These are phyloP conservation scores for Papilio gigon DNA, from an alignment of 2,888 invertebrate genomes.

Conservation along the genomic window DNA sequence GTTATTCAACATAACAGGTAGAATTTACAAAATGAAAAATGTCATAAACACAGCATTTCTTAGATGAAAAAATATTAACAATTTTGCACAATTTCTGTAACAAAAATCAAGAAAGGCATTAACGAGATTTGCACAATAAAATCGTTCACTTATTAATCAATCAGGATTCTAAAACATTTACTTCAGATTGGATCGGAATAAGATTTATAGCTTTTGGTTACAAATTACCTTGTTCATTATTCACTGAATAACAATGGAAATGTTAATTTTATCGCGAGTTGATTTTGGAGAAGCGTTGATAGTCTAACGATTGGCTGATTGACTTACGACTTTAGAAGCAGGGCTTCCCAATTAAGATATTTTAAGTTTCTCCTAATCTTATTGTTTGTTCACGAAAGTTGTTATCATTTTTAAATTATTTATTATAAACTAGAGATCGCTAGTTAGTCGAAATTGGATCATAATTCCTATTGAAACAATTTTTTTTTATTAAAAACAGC, in stretches of 20 bases:
- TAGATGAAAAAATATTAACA: not conserved
- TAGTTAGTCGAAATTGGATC: too few relatives aligned
- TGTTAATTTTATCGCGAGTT: slow-evolving; percentile 31
- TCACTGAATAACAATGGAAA: slow-evolving; percentile 32
- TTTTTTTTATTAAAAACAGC: too few relatives aligned
- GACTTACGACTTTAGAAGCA: slow-evolving; percentile 9
- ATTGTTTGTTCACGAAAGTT: not conserved
- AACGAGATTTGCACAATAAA: slow-evolving; percentile 13
- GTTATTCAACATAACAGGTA: not conserved
- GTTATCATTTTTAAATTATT: too few relatives aligned
- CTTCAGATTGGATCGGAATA: slow-evolving; percentile 35
- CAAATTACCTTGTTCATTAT: slow-evolving; percentile 39
- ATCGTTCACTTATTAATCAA: slow-evolving; percentile 38
- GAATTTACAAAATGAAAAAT: not conserved
- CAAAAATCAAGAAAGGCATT: slow-evolving; percentile 21
- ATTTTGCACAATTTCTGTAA: not conserved
- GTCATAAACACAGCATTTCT: not conserved
- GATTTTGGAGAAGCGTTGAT: slow-evolving; percentile 14
- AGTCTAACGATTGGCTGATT: slow-evolving; percentile 15
- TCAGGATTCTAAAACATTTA: slow-evolving; percentile 39
- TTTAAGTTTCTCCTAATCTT: not conserved
- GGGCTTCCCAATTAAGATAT: not conserved
- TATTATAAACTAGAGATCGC: too few relatives aligned
- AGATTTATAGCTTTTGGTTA: slow-evolving; percentile 39
- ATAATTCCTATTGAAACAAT: too few relatives aligned